Evolutionary conservation across 1,140 invertebrate species (phyloP).

Genomic region (Bombus confusus): DNA sequence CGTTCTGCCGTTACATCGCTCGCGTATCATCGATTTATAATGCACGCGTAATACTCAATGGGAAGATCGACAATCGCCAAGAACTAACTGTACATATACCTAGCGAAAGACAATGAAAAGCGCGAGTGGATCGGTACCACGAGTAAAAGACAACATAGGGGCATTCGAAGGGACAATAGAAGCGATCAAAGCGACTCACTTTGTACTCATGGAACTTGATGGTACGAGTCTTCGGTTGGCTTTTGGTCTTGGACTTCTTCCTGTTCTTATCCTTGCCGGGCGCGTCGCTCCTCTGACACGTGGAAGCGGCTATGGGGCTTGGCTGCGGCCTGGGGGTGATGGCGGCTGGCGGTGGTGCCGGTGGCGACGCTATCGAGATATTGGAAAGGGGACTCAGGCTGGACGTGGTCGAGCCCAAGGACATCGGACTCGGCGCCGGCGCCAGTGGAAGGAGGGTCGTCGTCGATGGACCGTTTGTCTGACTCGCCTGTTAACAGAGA

Average conservation of each 20-base stretch:
- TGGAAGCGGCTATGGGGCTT: conserved; percentile 77
- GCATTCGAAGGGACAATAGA: background rate
- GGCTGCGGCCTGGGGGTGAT: conserved; percentile 84
- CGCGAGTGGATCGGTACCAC: background rate
- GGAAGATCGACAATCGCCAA: background rate
- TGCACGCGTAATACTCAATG: background rate
- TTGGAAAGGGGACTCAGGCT: conserved; percentile 88
- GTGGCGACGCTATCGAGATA: conserved; percentile 84
- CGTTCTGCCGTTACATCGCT: background rate
- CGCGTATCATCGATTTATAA: background rate
- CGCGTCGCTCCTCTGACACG: conserved; percentile 84
- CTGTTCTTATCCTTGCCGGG: conserved; percentile 92
- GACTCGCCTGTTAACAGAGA: conserved; percentile 74
- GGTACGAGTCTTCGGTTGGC: conserved; percentile 93
- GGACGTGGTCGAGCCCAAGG: conserved; percentile 85
- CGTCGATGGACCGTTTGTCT: conserved; percentile 74
- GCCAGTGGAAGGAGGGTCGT: conserved; percentile 82
- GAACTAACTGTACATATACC: no score
- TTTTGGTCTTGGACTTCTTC: conserved; percentile 95
- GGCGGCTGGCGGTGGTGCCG: conserved; percentile 81
- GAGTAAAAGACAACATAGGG: background rate
- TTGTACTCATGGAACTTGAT: conserved; percentile 99
- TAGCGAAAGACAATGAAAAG: background rate
- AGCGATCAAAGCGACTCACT: conserved; percentile 75
- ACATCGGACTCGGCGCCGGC: conserved; percentile 84